Percentiles rank a stretch among this genome's conserved stretches.
Evolutionary conservation across 2,888 invertebrate genomes (phyloP).

Genomic region (Andrena haemorrhoa): DNA sequence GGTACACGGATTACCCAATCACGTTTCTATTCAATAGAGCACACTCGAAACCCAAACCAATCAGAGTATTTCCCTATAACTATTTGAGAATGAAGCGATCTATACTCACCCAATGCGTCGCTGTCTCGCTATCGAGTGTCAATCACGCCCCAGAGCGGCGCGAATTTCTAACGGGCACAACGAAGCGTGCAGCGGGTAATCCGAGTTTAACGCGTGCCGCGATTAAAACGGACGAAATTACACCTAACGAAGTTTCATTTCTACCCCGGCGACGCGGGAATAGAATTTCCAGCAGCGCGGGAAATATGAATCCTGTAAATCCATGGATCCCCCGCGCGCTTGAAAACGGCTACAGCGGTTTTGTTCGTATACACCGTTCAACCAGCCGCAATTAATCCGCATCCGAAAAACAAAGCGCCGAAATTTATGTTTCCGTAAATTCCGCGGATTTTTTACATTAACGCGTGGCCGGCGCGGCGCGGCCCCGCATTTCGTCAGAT

Average conservation of each 20-base stretch:
- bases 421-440: constrained; percentile 49
- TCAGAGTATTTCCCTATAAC: not conserved
- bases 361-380: constrained; percentile 13
- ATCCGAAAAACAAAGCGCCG: constrained; percentile 36
- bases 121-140: not conserved
- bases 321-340: constrained; percentile 15
- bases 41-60: not conserved
- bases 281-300: constrained; percentile 30
- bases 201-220: constrained; percentile 16
- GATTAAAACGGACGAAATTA: constrained; percentile 32
- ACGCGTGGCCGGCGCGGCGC: not conserved
- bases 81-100: not conserved
- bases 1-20: no score
- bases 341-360: constrained; percentile 29
- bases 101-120: not conserved
- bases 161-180: not conserved
- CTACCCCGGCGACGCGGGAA: constrained; percentile 9
- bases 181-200: not conserved
- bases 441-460: constrained; percentile 17
- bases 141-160: no score
- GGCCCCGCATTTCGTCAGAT: constrained; percentile 2
- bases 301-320: constrained; percentile 55
- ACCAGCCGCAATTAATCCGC: constrained; percentile 43
- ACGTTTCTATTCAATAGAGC: no score
- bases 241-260: constrained; percentile 40